phyloP scores from a whole-genome alignment of 2,113 vertebrate genomes.

The Sminthopsis crassicaudata region DNA sequence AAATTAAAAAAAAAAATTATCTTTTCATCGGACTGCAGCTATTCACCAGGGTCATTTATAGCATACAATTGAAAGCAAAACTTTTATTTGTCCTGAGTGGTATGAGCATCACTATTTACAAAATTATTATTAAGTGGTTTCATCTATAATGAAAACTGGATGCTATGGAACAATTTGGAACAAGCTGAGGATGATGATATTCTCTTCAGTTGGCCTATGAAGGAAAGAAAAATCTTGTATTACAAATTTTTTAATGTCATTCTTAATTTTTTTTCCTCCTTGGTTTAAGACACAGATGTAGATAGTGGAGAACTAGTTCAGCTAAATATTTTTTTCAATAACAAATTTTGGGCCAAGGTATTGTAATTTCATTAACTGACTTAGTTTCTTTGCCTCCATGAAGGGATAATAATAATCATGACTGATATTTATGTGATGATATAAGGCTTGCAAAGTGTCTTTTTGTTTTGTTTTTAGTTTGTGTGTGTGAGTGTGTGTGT shows the following conservation, averaged over 20 bases:
- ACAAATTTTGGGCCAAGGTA: background rate
- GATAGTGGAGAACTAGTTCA: background rate
- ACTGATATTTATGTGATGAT: background rate
- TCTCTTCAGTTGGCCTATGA: background rate
- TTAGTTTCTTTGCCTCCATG: background rate
- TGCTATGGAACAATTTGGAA: slow-evolving; percentile 38
- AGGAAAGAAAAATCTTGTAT: slow-evolving; percentile 60
- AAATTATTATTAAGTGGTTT: slow-evolving; percentile 76
- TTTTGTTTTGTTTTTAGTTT: no score
- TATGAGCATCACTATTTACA: slow-evolving; percentile 67
- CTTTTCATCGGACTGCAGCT: slow-evolving; percentile 35
- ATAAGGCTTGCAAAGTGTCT: background rate
- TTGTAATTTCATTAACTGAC: background rate
- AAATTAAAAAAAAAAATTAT: background rate
- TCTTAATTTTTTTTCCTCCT: slow-evolving; percentile 12
- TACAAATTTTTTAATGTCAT: background rate
- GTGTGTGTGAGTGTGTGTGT: no score
- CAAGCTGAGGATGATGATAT: slow-evolving; percentile 68
- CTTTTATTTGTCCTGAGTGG: slow-evolving; percentile 63
- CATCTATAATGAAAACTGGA: slow-evolving; percentile 72
- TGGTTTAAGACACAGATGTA: slow-evolving; percentile 7
- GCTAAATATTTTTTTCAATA: background rate
- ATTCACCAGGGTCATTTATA: slow-evolving; percentile 5
- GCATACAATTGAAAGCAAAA: slow-evolving; percentile 57
- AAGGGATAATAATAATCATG: background rate